Base-by-base conservation (phyloP, 2,888 invertebrate species). In the Chrysolina haemoptera region DNA sequence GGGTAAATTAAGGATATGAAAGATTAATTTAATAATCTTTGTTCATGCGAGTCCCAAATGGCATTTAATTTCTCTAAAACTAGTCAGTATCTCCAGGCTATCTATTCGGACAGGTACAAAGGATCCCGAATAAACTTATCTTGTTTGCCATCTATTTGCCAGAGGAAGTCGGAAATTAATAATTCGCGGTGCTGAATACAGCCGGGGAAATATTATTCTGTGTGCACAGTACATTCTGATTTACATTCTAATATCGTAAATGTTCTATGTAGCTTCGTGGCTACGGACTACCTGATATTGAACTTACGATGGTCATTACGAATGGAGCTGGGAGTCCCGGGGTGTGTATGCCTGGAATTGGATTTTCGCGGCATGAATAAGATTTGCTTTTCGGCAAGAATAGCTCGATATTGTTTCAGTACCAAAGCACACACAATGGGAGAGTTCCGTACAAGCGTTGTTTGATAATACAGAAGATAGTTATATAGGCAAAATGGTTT, bases 101-200 rank as follows among this genome's bases (percentile, higher is more conserved):
- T 75, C 63, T 66, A 68, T 46, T 67, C 70, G 53, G 53, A 35
- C 40, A 40, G 67, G 73, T 75, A 78, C 66, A 78, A 76, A 78
- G 76, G 75, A 74, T 62, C 68, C 65, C 50, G 75, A 78, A 78
- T 74, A 79, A 81, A 81, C 81, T 80, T 80, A 79, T 81, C 80
- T 80, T 76, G 76, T 76, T 78, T 72, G 62, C 77, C 65, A 78
- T 80, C 81, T 79, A 79, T 79, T 78, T 78, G 73, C 72, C 62
- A 63, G 71, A 77, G 76, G 76, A 77, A 59, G 76, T 73, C 74
- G 80, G 78, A 80, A 80, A 81, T 81, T 81, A 80, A 76, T 80
- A 78, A 81, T 79, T 80, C 77, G 75, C 75, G 75, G 76, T 65
- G 72, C 63, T 73, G 76, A 78, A 76, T 75, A 66, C 67, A 65